Percentiles rank a stretch among this genome's conserved stretches.
These are phyloP conservation scores for Daboia siamensis DNA, from an alignment of 2,113 vertebrate genomes.

Conservation along the genomic window DNA sequence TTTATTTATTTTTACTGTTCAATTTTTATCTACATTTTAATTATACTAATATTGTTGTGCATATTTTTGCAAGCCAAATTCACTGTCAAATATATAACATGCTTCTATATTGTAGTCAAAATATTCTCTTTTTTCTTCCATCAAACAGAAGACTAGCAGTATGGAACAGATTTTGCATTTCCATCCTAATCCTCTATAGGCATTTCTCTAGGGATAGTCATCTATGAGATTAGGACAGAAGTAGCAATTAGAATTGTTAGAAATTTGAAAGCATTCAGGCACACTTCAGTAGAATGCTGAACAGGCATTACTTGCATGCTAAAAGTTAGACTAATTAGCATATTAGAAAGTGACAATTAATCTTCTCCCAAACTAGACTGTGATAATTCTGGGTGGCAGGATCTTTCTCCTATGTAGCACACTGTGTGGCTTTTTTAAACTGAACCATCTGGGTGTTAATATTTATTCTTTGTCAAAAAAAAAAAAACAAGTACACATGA, in stretches of 20 bases:
- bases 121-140: background rate
- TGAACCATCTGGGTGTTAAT: background rate
- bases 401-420: background rate
- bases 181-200: background rate
- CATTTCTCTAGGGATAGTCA: background rate
- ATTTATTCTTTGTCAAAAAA: background rate
- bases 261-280: background rate
- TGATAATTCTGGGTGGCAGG: conserved; percentile 1
- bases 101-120: background rate
- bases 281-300: background rate
- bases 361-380: background rate
- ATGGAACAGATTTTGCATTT: background rate
- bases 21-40: background rate
- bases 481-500: background rate
- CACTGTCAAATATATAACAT: background rate
- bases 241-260: background rate
- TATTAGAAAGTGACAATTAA: conserved; percentile 7
- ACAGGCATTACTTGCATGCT: background rate
- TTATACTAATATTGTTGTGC: background rate
- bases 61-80: background rate
- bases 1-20: background rate
- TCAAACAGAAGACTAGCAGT: background rate
- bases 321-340: conserved; percentile 8
- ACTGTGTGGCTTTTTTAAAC: background rate
- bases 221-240: background rate